Percentiles rank a stretch among this genome's conserved stretches.
These are phyloP conservation scores for Brachyptera risi DNA, from an alignment of 2,888 invertebrate genomes.

Conservation along the genomic window DNA sequence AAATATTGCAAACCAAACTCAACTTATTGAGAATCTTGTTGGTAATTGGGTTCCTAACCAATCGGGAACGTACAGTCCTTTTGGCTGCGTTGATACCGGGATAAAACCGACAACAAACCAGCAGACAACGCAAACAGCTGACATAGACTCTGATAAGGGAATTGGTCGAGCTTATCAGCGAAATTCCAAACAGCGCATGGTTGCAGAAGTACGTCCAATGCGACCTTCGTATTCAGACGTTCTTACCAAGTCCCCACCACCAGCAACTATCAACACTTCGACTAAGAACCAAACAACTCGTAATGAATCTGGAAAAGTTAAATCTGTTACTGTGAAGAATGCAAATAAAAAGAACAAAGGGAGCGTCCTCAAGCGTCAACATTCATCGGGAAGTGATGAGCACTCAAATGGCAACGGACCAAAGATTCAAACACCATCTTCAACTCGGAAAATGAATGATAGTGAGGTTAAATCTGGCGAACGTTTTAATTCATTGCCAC, in stretches of 20 bases:
- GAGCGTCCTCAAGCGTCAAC: conserved; percentile 47
- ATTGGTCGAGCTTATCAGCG: conserved; percentile 29
- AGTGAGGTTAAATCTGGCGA: too few relatives aligned
- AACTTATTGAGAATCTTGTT: conserved; percentile 65
- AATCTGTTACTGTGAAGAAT: neutral
- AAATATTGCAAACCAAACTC: conserved; percentile 36
- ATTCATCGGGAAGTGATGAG: conserved; percentile 53
- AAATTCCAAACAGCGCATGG: conserved; percentile 37
- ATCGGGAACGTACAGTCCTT: conserved; percentile 69
- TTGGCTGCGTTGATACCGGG: conserved; percentile 58
- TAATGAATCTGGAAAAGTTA: neutral
- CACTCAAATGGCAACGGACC: conserved; percentile 41
- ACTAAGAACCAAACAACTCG: conserved; percentile 42
- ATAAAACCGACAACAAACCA: conserved; percentile 39
- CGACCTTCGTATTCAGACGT: conserved; percentile 83
- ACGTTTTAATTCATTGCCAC: conserved; percentile 42
- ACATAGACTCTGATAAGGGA: conserved; percentile 29
- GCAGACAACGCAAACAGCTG: conserved; percentile 27
- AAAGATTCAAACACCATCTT: too few relatives aligned
- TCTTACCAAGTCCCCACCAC: conserved; percentile 60
- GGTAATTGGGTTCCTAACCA: conserved; percentile 70
- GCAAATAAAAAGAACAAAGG: conserved; percentile 29
- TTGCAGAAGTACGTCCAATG: conserved; percentile 64
- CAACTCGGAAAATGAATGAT: too few relatives aligned
- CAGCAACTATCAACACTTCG: conserved; percentile 43